Conservation (phyloP, 2,113 vertebrate genomes). For the Empidonax traillii region DNA sequence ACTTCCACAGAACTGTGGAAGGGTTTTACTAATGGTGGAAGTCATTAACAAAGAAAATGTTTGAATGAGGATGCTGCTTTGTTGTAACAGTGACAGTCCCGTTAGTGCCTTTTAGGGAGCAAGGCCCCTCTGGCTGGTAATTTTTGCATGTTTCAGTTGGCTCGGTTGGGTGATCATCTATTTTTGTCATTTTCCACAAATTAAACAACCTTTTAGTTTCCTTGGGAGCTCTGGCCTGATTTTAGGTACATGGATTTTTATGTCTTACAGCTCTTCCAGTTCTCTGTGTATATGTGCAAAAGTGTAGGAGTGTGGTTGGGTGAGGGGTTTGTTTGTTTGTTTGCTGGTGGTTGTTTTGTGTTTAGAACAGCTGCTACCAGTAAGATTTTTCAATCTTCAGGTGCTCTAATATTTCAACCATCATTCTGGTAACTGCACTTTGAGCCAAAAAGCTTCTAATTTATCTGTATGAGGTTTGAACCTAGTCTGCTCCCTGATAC, state of each 20-base stretch:
- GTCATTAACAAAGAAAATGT: slow-evolving; percentile 41
- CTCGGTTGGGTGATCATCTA: background rate
- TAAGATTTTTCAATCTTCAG: background rate
- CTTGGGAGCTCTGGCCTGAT: background rate
- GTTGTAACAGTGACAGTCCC: background rate
- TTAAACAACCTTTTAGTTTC: background rate
- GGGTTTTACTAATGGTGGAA: background rate
- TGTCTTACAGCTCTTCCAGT: background rate
- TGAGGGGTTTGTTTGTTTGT: background rate
- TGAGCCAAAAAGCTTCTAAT: background rate
- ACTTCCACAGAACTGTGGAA: background rate
- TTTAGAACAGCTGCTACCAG: background rate
- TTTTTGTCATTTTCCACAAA: background rate
- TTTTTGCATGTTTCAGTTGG: background rate
- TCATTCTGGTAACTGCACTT: background rate
- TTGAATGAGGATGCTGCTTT: slow-evolving; percentile 29
- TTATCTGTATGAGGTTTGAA: background rate
- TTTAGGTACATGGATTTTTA: background rate
- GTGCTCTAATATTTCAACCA: background rate
- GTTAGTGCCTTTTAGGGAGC: background rate
- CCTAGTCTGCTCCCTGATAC: background rate
- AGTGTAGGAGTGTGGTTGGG: background rate
- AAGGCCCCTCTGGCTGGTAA: background rate
- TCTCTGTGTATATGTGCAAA: background rate
- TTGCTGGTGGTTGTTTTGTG: background rate